Base-by-base conservation (phyloP, 2,797 vertebrate genomes). In the Antennarius maculatus region DNA sequence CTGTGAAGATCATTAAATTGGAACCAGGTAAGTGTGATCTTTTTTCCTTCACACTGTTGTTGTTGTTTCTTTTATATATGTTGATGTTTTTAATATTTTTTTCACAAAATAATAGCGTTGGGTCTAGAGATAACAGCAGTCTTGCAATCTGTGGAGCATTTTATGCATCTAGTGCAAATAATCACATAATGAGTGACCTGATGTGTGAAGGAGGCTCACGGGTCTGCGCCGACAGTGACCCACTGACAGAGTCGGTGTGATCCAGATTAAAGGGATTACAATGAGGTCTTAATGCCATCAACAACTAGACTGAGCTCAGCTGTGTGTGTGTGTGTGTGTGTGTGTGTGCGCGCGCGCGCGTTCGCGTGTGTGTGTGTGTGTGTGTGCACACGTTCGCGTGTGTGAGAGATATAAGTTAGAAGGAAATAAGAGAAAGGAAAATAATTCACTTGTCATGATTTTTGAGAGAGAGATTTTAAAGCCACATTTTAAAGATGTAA, bases 1-100 rank as follows among this genome's bases (percentile, higher is more conserved):
- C 98, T 75, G 96, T 99, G 76, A 99, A 99, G 94, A 97, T 99
- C 82, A 99, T 99, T 82, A 99, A 99, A 86, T 88, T 99, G 91
- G 98, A 99, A 83, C 96, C 95, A 89, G 97, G 98, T 99, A 93
- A 95, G 95, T 91, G 37, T 28, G 3, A 29, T 47, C 1, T 7
- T 53, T 11, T 65, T 61, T 28, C 60, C 37, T 49, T 67, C 34
- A 41, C 6, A 11, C 13, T 47, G 14, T 0, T 15, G 46, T 0
- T 15, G 46, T 54, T 49, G n/a, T 61, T 27, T n/a, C 27, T 8
- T 10, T 39, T 27, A 65, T 54, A 48, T 60, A 51, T 47, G 17
- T 63, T 11, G 15, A 49, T 7, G 15, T 14, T 52, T 60, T 51
- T 31, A 0, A 5, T 51, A 27, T 28, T 52, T 46, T 27, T 57